These are phyloP conservation scores for Rhynchomys soricoides DNA, from an alignment of 2,113 vertebrate genomes.

Conservation along the genomic window DNA sequence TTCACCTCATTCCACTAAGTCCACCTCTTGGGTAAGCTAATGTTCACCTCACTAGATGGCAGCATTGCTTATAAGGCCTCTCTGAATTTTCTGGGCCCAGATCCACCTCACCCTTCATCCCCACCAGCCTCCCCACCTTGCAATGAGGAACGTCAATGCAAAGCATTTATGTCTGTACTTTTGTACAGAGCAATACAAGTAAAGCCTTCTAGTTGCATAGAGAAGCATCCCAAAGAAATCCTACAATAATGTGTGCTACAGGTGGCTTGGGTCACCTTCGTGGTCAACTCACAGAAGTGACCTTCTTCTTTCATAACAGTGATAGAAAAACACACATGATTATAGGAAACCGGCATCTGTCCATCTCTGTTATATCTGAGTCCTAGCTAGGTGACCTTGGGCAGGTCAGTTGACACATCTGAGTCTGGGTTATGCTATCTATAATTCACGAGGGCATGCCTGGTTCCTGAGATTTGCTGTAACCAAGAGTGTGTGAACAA, in stretches of 20 bases:
- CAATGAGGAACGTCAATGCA: not conserved
- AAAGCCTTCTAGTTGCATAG: not conserved
- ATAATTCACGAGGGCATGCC: not conserved
- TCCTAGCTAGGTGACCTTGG: not conserved
- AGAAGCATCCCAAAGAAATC: not conserved
- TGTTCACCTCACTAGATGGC: constrained; percentile 67
- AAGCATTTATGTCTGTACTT: not conserved
- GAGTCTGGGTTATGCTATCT: not conserved
- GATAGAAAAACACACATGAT: rapidly evolving
- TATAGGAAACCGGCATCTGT: not conserved
- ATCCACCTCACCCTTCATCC: constrained; percentile 7
- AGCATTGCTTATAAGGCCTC: constrained; percentile 49
- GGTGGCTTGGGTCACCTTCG: too few relatives aligned
- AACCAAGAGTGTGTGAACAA: not conserved
- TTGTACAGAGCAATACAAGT: rapidly evolving
- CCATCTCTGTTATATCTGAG: not conserved
- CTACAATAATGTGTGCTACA: rapidly evolving
- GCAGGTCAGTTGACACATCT: not conserved
- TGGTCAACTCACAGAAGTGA: not conserved
- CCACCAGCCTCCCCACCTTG: not conserved
- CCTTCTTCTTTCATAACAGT: not conserved
- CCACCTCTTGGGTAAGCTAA: not conserved
- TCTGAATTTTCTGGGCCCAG: not conserved
- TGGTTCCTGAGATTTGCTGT: not conserved
- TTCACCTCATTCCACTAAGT: not conserved